phyloP scores from a whole-genome alignment of 37 sponge, comb jelly and placozoan genomes.

The Aphrocallistes beatrix region DNA sequence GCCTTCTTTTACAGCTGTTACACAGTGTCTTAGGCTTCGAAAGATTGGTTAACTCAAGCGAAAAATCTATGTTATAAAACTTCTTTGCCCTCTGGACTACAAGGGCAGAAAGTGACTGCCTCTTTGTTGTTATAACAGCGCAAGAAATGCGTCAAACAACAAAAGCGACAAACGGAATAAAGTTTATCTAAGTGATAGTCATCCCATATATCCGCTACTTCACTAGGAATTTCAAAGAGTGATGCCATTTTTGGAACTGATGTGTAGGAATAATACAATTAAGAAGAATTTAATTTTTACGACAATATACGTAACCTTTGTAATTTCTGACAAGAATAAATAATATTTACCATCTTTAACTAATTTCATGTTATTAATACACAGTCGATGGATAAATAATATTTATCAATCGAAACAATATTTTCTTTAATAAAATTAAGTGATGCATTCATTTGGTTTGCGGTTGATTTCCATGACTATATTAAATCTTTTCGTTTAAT shows the following conservation, averaged over 20 bases:
- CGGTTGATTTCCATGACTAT: no score
- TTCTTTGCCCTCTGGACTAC: not conserved
- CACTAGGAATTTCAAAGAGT: not conserved
- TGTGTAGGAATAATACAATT: not conserved
- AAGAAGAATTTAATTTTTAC: not conserved
- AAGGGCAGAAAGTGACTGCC: not conserved
- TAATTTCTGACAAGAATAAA: no score
- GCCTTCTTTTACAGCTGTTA: not conserved
- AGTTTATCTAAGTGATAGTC: not conserved
- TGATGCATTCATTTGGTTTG: no score
- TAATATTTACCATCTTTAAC: no score
- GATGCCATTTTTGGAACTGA: not conserved
- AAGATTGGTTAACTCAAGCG: not conserved
- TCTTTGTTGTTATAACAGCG: not conserved
- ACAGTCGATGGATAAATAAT: no score
- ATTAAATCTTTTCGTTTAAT: no score
- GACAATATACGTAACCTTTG: no score
- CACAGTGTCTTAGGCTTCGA: constrained; percentile 3
- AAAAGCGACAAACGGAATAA: constrained; percentile 9
- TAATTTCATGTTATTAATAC: no score
- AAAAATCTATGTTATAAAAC: not conserved
- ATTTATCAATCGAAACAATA: no score
- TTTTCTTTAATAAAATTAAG: no score
- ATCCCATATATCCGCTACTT: not conserved
- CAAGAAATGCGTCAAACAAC: not conserved